phyloP scores from a whole-genome alignment of 35 echinoderm and acorn worm species.

The Patiria miniata region DNA sequence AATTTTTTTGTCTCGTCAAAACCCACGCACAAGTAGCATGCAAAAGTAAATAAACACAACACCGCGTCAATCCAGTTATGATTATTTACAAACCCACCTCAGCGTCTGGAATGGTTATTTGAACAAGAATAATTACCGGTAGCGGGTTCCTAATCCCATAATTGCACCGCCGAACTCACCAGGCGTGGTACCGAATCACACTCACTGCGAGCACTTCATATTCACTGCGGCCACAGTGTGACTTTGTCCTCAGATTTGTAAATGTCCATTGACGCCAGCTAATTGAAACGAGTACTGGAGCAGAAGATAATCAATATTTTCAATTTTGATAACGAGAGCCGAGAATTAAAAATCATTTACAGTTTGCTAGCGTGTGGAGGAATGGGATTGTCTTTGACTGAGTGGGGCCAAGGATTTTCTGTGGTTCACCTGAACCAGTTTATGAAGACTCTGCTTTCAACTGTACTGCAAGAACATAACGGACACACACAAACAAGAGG shows the following conservation, averaged over 20 bases:
- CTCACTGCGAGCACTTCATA: background rate
- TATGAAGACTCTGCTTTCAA: too few species aligned
- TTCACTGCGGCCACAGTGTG: background rate
- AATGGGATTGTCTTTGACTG: too few species aligned
- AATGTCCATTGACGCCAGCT: background rate
- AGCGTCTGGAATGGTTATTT: background rate
- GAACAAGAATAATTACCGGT: background rate
- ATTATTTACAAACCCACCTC: background rate
- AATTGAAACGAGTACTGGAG: background rate
- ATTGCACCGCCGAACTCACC: background rate
- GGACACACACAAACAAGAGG: too few species aligned
- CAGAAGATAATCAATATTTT: slow-evolving; percentile 10
- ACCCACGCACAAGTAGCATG: too few species aligned
- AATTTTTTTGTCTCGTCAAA: too few species aligned
- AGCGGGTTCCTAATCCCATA: background rate
- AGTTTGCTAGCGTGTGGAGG: background rate
- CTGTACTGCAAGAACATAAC: too few species aligned
- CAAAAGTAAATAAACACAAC: slow-evolving; percentile 11
- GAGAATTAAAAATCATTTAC: slow-evolving; percentile 28
- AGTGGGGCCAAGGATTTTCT: too few species aligned
- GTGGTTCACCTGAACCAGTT: too few species aligned
- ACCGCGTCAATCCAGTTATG: background rate
- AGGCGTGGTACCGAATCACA: background rate
- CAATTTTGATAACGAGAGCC: slow-evolving; percentile 3
- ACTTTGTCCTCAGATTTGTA: background rate